A percentile compares a stretch with the other conserved stretches of the same genome.
Conservation (phyloP, 2,113 vertebrate genomes). For the Hippocampus mohnikei region DNA sequence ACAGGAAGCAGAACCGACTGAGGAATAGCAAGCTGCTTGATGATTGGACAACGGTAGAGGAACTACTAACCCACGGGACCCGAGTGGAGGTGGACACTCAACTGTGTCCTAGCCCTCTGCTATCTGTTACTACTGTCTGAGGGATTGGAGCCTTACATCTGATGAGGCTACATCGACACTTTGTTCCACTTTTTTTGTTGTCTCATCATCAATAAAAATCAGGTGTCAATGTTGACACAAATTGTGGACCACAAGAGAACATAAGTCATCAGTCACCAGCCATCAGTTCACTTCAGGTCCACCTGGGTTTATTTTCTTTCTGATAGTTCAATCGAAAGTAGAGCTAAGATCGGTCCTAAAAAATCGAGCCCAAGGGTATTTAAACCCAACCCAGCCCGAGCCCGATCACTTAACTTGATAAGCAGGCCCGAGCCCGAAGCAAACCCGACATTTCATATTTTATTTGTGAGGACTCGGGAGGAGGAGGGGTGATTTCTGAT, state of each 20-base stretch:
- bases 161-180: background rate
- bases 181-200: background rate
- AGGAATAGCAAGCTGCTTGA: constrained; percentile 71
- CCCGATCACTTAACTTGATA: too few species aligned
- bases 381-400: too few species aligned
- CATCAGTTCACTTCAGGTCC: background rate
- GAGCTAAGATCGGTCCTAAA: too few species aligned
- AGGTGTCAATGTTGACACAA: background rate
- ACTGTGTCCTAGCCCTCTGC: constrained; percentile 59
- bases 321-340: too few species aligned
- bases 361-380: too few species aligned
- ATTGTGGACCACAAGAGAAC: background rate
- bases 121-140: constrained; percentile 70
- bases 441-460: too few species aligned
- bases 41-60: constrained; percentile 71
- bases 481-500: too few species aligned
- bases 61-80: constrained; percentile 64
- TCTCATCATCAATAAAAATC: background rate
- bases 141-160: background rate
- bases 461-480: too few species aligned
- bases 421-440: too few species aligned
- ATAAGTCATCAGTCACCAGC: background rate
- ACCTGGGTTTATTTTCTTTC: background rate
- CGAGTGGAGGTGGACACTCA: constrained; percentile 47
- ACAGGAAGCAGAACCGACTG: constrained; percentile 66